Evolutionary conservation across 2,113 vertebrate species (phyloP), one percentile per base, ranked within the genome.

Genomic region (Dissostichus mawsoni): DNA sequence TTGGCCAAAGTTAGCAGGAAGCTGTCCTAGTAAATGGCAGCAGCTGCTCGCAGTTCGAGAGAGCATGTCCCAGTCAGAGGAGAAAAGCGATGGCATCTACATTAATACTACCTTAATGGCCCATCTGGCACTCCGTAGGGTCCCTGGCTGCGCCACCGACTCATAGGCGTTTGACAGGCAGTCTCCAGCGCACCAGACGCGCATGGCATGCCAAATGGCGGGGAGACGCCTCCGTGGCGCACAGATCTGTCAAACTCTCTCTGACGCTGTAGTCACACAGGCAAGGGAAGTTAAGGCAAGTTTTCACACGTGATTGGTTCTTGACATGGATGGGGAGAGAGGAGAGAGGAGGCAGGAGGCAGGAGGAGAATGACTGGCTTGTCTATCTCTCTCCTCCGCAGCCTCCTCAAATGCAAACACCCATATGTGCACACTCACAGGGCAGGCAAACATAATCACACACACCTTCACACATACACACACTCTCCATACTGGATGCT

Each of bases 41-140:
- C 98, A 99, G 97, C 97, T 99, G 98, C 97, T 99, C 96, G 96
- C 97, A 97, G 97, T 98, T 99, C 97, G 98, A 97, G 98, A 97
- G 98, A 98, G 97, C 97, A 97, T 97, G 97, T 99, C 97, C 97
- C 97, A 99, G 98, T 98, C 97, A 99, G 97, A 97, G 96, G 96
- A 97, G 97, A 97, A 97, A 98, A 98, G 97, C 97, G 97, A 98
- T 99, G 97, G 97, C 97, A 98, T 99, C 97, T 97, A 99, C 97
- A 98, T 99, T 99, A 99, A 99, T 99, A 99, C 98, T 98, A 98
- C 97, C 98, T 99, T 99, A 99, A 99, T 99, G 97, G 98, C 97
- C 98, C 98, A 99, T 99, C 98, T 99, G 98, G 97, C 96, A 95
- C 97, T 99, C 98, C 96, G 96, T 98, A 98, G 97, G 97, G 97